Evolutionary conservation across 2,888 invertebrate genomes (phyloP).

Genomic region (Drosophila helvetica): DNA sequence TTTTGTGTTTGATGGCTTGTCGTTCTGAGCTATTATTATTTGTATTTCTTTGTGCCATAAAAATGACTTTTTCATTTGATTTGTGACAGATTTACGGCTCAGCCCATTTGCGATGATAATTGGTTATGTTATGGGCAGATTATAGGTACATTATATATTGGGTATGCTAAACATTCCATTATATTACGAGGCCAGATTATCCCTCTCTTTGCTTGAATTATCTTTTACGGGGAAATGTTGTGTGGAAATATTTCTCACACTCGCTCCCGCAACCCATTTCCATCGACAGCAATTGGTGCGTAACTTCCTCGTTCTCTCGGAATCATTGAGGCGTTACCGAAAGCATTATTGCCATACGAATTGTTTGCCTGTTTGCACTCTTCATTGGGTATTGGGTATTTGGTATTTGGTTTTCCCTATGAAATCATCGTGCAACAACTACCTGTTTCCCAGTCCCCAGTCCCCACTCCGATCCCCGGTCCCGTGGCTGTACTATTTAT

Average conservation of each 20-base stretch:
- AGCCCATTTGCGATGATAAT: neutral
- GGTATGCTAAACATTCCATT: neutral
- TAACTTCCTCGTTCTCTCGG: slow-evolving; percentile 7
- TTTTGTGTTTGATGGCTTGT: slow-evolving; percentile 26
- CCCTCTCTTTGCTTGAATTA: no score
- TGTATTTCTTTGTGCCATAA: slow-evolving; percentile 20
- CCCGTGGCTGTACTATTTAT: slow-evolving; percentile 17
- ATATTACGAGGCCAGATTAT: neutral
- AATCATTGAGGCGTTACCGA: slow-evolving; percentile 48
- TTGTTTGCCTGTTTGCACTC: slow-evolving; percentile 50
- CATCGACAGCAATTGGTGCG: slow-evolving; percentile 38
- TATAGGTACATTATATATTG: neutral
- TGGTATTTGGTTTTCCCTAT: slow-evolving; percentile 18
- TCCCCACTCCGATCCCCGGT: neutral
- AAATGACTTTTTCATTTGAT: slow-evolving; percentile 22
- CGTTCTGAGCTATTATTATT: slow-evolving; percentile 17
- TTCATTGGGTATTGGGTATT: slow-evolving; percentile 19
- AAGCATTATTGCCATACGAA: slow-evolving; percentile 49
- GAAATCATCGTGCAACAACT: slow-evolving; percentile 56
- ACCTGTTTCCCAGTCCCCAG: slow-evolving; percentile 41
- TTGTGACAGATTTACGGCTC: slow-evolving; percentile 33
- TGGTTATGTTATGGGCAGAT: neutral
- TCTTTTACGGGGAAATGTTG: neutral
- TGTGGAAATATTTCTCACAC: slow-evolving; percentile 16
- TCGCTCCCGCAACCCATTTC: neutral